Base-by-base conservation (phyloP, 2,113 vertebrate species). In the Pelecanus crispus region DNA sequence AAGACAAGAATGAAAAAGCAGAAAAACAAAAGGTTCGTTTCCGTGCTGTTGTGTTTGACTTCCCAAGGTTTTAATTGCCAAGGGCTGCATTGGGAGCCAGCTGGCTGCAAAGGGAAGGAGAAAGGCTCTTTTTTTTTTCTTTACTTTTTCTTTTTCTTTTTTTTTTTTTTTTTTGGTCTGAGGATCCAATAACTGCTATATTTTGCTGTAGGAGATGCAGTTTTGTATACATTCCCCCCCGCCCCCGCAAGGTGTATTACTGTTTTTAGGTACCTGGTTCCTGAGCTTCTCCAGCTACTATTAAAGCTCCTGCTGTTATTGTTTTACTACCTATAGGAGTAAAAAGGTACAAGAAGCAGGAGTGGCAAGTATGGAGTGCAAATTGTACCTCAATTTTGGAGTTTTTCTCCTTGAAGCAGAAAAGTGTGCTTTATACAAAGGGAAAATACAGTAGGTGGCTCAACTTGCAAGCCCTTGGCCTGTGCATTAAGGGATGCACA, bases 21-120 rank as follows among this genome's bases (percentile, higher is more conserved):
- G 80, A 71, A 86, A 73, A 42, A 88, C 75, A 88, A 96, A 94
- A 91, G 70, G 32, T 47, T 96, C 2, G 5, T 55, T 96, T 96
- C 92, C 58, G 50, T 80, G 82, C 86, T 2, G 20, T 93, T 96
- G 88, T 96, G 65, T 95, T 93, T 95, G 88, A 86, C 92, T 97
- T 96, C 88, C 95, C 92, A 90, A 83, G 88, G 63, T 83, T 94
- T 94, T 63, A 66, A 92, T 88, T 92, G 95, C 88, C 90, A 93
- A 67, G 59, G 67, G 67, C 71, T 86, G 61, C 24, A 1, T 2
- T 42, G 32, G 44, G 68, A 94, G 94, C 94, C 95, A 97, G 73
- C 94, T 94, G 96, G 95, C 95, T 95, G 80, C 58, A 29, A 80
- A 72, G 72, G 22, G 81, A 78, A 68, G 68, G 31, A 88, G 59